These are phyloP conservation scores for Drosophila ustulata DNA, from an alignment of 2,888 invertebrate species.

Conservation along the genomic window DNA sequence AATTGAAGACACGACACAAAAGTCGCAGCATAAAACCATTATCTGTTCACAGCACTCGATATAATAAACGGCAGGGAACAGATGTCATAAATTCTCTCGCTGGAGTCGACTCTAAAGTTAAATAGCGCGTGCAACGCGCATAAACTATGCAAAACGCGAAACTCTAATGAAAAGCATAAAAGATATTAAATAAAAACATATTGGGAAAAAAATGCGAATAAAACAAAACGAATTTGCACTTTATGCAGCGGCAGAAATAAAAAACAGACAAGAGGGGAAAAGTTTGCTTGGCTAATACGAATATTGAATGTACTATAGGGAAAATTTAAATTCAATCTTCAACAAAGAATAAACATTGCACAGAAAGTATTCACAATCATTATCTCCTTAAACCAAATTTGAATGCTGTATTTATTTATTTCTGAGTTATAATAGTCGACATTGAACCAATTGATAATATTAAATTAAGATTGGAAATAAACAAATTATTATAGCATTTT, in stretches of 20 bases:
- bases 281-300: neutral
- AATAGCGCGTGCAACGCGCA: conserved; percentile 37
- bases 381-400: neutral
- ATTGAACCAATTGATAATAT: too few species aligned
- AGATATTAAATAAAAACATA: conserved; percentile 30
- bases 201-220: conserved; percentile 9
- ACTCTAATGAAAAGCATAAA: conserved; percentile 53
- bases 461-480: too few species aligned
- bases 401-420: too few species aligned
- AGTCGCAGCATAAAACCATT: conserved; percentile 34
- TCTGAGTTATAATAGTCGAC: too few species aligned
- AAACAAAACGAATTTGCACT: conserved; percentile 27
- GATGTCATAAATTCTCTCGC: conserved; percentile 34
- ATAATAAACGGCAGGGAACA: neutral
- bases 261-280: neutral
- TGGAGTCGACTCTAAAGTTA: conserved; percentile 32
- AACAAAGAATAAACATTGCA: too few species aligned
- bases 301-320: conserved; percentile 5
- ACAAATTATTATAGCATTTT: too few species aligned
- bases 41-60: conserved; percentile 5
- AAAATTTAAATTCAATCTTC: neutral
- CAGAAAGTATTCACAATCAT: neutral
- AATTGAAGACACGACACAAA: conserved; percentile 26
- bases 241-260: conserved; percentile 12
- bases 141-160: conserved; percentile 43